Base-by-base conservation (phyloP, 2,113 vertebrate species). In the Toxotes chatareus region DNA sequence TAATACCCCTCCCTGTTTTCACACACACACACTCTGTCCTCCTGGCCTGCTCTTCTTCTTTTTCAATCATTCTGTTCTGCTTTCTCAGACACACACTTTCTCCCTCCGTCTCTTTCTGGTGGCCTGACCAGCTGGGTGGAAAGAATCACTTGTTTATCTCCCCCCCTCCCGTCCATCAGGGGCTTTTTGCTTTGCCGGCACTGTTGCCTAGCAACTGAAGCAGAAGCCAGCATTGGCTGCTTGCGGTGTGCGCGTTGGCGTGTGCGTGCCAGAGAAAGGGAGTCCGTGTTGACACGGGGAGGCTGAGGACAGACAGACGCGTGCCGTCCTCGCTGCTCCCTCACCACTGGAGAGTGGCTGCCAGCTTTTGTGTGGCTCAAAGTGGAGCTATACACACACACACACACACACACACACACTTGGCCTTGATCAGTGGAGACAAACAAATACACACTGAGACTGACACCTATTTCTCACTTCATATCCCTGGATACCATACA, bases 161-260 rank as follows among this genome's bases (percentile, higher is more conserved):
- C 27, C 78, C 85, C 80, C 76, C 71, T 13, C 56, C 83, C 71
- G 75, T 72, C 88, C 23, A 38, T 87, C 82, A 78, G 75, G 78
- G 78, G 75, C 27, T 76, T 90, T 91, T 82, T 81, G 89, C 85
- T 88, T 92, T 90, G 31, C 67, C 34, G 36, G 76, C 49, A 27
- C 44, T 36, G 93, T 94, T 93, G 85, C 94, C 49, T 94, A 93
- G 94, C 90, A 94, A 95, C 94, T 90, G 85, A 82, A 90, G 91
- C 70, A 65, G 65, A 82, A 88, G 82, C 83, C 70, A 13, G 11
- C 66, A 57, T 73, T 55, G 82, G 64, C 79, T 79, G 85, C 68
- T 72, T 12, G 3, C 64, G 12, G 51, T 47, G 36, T 56, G 66
- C 70, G 38, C 47, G 34, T 60, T 67, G 38, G 47, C 19, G 85